Conservation (phyloP, 2,797 vertebrate genomes). For the Peromyscus aztecus region DNA sequence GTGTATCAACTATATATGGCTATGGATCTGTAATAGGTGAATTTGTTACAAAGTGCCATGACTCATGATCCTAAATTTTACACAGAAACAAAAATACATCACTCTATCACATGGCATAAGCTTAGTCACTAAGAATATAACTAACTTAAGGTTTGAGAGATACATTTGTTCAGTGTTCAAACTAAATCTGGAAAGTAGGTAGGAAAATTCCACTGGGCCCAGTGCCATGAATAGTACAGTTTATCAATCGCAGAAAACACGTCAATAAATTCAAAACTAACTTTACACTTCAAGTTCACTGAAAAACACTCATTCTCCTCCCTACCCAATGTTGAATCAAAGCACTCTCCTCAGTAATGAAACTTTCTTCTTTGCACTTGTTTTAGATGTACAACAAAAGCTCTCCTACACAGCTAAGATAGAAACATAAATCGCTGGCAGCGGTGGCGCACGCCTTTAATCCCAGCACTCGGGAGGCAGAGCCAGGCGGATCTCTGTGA, state of each 20-base stretch:
- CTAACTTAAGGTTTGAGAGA: not conserved
- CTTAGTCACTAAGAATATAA: constrained; percentile 31
- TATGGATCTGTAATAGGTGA: not conserved
- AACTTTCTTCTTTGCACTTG: not conserved
- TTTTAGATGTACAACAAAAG: not conserved
- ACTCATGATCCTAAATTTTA: constrained; percentile 39
- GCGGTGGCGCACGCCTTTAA: no score
- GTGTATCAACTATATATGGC: not conserved
- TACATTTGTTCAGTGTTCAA: not conserved
- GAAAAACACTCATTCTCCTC: not conserved
- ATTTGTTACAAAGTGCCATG: not conserved
- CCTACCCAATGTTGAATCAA: not conserved
- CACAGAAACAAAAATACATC: constrained; percentile 30
- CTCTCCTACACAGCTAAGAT: not conserved
- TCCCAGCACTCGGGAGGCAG: no score
- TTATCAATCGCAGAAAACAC: not conserved
- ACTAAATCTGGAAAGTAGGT: not conserved
- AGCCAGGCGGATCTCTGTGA: no score
- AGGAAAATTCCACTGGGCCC: not conserved
- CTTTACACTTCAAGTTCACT: not conserved
- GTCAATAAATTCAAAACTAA: not conserved
- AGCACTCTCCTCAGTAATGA: not conserved
- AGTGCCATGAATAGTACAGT: not conserved
- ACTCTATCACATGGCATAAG: not conserved
- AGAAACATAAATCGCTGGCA: not conserved